Percentiles rank a stretch among this genome's conserved stretches.
Conservation (phyloP, 2,113 vertebrate genomes). For the Aspidoscelis tigris region DNA sequence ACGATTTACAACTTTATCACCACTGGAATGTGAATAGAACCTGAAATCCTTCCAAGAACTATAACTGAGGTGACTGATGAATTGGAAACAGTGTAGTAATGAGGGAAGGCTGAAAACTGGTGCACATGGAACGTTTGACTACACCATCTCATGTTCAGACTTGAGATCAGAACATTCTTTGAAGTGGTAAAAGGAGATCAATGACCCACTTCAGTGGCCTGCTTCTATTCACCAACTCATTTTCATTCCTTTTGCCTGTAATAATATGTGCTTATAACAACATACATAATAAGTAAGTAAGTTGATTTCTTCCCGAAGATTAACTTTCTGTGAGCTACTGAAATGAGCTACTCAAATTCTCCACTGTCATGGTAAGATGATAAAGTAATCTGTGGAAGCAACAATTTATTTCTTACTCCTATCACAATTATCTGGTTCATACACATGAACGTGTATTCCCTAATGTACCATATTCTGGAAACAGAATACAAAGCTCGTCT, state of each 20-base stretch:
- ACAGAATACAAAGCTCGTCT: not conserved
- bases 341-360: not conserved
- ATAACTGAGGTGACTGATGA: too few species aligned
- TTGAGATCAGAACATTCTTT: too few species aligned
- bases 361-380: not conserved
- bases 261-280: too few species aligned
- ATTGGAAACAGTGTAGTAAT: not conserved
- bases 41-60: not conserved
- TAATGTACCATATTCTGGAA: not conserved
- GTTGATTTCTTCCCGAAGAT: too few species aligned
- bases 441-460: not conserved
- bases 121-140: too few species aligned
- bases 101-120: too few species aligned
- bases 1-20: not conserved
- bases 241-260: too few species aligned
- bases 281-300: not conserved
- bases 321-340: too few species aligned
- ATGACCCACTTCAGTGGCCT: too few species aligned
- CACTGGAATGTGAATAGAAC: not conserved
- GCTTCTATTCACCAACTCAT: too few species aligned
- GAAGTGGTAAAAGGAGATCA: too few species aligned
- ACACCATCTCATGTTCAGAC: too few species aligned
- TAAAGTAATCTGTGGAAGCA: not conserved
- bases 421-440: not conserved
- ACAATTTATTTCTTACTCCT: not conserved